phyloP scores from a whole-genome alignment of 2,888 invertebrate genomes.

The Scaptomyza reducta region DNA sequence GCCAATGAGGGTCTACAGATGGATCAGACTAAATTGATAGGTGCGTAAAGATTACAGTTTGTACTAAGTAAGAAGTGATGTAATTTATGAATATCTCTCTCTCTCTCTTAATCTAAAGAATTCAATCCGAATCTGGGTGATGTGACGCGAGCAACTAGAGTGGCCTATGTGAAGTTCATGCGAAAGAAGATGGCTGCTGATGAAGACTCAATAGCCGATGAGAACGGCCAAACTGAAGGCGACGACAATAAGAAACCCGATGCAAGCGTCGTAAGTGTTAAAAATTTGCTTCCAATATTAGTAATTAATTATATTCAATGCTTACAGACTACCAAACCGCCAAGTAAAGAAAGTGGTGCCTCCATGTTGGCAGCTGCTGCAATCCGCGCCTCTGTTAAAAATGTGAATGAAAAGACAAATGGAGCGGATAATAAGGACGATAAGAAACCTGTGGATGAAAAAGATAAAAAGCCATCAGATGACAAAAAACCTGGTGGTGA shows the following conservation, averaged over 20 bases:
- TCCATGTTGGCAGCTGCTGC: constrained; percentile 64
- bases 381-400: constrained; percentile 60
- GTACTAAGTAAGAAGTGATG: fast-evolving
- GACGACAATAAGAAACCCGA: constrained; percentile 50
- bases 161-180: constrained; percentile 95
- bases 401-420: constrained; percentile 51
- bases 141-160: constrained; percentile 90
- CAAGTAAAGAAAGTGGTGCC: constrained; percentile 13
- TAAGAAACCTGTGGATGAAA: constrained; percentile 36
- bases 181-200: constrained; percentile 87
- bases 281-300: not conserved
- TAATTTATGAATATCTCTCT: not conserved
- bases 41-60: constrained; percentile 81
- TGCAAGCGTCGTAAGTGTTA: constrained; percentile 46
- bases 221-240: constrained; percentile 34
- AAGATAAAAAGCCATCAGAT: constrained; percentile 42
- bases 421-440: constrained; percentile 19
- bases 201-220: constrained; percentile 82
- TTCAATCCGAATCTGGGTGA: constrained; percentile 92
- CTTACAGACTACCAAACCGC: constrained; percentile 50
- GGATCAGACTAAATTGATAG: constrained; percentile 90
- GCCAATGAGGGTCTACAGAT: constrained; percentile 88
- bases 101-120: constrained; percentile 84
- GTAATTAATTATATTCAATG: not conserved
- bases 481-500: constrained; percentile 48